These are phyloP conservation scores for Cepphus grylle DNA, from an alignment of 2,113 vertebrate species.

Conservation along the genomic window DNA sequence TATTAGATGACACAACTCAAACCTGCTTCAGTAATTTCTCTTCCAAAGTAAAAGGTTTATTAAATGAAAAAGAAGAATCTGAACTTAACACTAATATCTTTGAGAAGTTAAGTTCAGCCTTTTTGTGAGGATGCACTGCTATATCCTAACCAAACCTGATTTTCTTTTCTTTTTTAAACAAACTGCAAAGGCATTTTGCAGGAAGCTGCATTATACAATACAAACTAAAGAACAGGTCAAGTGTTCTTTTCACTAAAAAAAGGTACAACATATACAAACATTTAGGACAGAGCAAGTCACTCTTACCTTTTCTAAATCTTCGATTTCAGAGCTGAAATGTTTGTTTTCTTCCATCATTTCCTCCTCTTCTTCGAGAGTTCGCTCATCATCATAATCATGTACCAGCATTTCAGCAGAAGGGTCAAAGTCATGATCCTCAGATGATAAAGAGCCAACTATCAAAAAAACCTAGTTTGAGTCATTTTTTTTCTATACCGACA, in stretches of 20 bases:
- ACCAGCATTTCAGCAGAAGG: conserved; percentile 94
- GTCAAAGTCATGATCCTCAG: conserved; percentile 96
- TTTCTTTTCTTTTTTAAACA: not conserved
- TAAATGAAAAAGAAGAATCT: not conserved
- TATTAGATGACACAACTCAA: not conserved
- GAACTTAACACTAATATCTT: not conserved
- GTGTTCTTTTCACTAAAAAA: not conserved
- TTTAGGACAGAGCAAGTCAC: not conserved
- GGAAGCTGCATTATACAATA: not conserved
- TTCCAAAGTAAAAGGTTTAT: not conserved
- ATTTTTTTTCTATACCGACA: not conserved
- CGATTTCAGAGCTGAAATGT: conserved; percentile 89
- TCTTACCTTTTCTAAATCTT: conserved; percentile 93
- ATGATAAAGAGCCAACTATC: conserved; percentile 92
- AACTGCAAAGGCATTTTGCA: not conserved
- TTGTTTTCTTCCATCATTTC: conserved; percentile 84
- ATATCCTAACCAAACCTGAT: not conserved
- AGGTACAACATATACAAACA: not conserved
- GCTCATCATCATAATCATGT: conserved; percentile 91
- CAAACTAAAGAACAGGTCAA: not conserved
- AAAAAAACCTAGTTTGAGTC: conserved; percentile 9
- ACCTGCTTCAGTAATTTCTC: not conserved
- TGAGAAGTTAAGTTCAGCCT: not conserved
- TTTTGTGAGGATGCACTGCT: not conserved
- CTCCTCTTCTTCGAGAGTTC: conserved; percentile 92